A percentile compares a stretch with the other conserved stretches of the same genome.
These are phyloP conservation scores for Drosophila sproati DNA, from an alignment of 1,140 invertebrate species.

Conservation along the genomic window DNA sequence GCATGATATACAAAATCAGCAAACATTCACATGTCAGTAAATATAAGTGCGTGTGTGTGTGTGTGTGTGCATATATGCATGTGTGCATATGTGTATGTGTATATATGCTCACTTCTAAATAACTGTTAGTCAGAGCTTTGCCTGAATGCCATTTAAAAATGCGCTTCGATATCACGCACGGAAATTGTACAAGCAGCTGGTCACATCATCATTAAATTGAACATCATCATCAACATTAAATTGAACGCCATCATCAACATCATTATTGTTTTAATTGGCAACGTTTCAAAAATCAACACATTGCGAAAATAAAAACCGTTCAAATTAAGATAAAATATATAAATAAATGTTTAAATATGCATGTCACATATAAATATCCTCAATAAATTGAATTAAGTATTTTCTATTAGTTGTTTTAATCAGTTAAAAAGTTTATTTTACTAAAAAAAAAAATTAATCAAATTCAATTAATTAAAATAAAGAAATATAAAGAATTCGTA, in stretches of 20 bases:
- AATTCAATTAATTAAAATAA: too few species aligned
- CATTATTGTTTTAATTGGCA: too few species aligned
- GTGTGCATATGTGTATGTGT: background rate
- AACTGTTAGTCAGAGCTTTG: slow-evolving; percentile 44
- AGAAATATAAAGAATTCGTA: too few species aligned
- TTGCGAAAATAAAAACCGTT: too few species aligned
- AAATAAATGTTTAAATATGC: too few species aligned
- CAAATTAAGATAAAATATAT: too few species aligned
- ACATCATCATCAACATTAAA: background rate
- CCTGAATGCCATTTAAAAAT: slow-evolving; percentile 20
- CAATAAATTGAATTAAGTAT: too few species aligned
- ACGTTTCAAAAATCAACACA: too few species aligned
- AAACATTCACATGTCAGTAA: slow-evolving; percentile 17
- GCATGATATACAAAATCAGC: slow-evolving; percentile 50
- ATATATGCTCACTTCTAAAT: slow-evolving; percentile 6
- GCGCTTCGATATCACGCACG: slow-evolving; percentile 9
- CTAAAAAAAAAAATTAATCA: too few species aligned
- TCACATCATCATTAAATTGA: slow-evolving; percentile 2
- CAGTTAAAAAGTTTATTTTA: too few species aligned
- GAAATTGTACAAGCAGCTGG: slow-evolving; percentile 19
- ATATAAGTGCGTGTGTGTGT: background rate
- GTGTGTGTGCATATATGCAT: slow-evolving; percentile 3
- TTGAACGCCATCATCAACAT: background rate
- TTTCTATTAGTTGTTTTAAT: too few species aligned
- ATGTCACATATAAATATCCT: too few species aligned